Percentiles rank a stretch among this genome's conserved stretches.
phyloP scores from a whole-genome alignment of 2,113 vertebrate genomes.

The Mustela lutreola region DNA sequence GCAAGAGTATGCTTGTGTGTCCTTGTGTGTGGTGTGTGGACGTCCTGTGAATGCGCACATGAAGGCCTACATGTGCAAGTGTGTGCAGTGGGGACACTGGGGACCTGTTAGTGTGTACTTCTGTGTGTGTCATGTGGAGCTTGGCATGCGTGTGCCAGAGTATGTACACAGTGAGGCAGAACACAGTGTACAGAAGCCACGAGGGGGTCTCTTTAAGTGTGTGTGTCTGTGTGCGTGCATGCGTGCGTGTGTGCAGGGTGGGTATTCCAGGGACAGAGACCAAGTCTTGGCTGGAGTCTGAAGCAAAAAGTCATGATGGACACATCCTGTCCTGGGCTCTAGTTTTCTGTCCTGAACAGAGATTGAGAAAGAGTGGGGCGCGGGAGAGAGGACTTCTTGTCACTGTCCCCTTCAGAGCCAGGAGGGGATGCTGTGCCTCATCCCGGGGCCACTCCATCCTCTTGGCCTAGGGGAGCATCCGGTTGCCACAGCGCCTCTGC shows the following conservation, averaged over 20 bases:
- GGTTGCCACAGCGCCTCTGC: background rate
- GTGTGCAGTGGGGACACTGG: background rate
- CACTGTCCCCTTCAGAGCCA: background rate
- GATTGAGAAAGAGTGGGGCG: background rate
- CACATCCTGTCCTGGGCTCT: background rate
- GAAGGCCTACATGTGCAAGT: background rate
- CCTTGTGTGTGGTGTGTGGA: background rate
- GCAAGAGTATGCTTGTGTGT: too few species aligned
- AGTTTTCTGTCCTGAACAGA: too few species aligned
- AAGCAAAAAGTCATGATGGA: rapidly evolving
- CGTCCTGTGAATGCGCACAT: background rate
- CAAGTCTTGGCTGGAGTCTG: too few species aligned
- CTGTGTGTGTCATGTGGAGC: too few species aligned
- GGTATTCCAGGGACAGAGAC: background rate
- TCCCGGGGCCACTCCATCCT: conserved; percentile 9
- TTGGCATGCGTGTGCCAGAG: background rate
- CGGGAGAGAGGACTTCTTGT: background rate
- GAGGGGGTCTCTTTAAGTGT: background rate
- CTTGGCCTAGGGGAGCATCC: conserved; percentile 50
- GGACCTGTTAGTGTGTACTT: background rate
- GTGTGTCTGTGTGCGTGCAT: rapidly evolving
- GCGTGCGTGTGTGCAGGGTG: rapidly evolving
- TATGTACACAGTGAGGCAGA: too few species aligned
- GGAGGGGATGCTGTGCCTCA: background rate
- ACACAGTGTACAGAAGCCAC: background rate